These are phyloP conservation scores for Corythoichthys haematopterus DNA, from an alignment of 2,113 vertebrate genomes.

Conservation along the genomic window DNA sequence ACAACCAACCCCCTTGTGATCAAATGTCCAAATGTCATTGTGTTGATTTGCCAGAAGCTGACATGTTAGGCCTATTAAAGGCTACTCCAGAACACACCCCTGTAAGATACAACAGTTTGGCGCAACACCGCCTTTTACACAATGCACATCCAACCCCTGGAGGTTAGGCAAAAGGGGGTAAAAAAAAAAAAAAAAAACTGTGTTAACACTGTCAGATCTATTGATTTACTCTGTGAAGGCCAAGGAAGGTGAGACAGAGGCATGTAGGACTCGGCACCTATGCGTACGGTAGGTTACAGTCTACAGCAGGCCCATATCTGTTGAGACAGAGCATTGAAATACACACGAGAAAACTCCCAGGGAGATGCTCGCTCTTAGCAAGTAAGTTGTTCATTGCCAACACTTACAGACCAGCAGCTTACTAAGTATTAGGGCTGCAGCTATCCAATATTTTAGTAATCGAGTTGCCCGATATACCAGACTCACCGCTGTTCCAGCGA, in stretches of 20 bases:
- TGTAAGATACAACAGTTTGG: constrained; percentile 1
- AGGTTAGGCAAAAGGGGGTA: background rate
- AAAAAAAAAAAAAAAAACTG: constrained; percentile 2
- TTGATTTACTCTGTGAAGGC: constrained; percentile 56
- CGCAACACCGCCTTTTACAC: constrained; percentile 5
- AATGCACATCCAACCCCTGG: constrained; percentile 8
- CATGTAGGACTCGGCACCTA: constrained; percentile 27
- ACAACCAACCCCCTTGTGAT: background rate
- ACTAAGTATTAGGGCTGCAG: no score
- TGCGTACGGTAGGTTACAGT: constrained; percentile 48
- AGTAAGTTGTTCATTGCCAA: background rate
- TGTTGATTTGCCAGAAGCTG: constrained; percentile 2
- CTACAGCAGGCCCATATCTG: constrained; percentile 21
- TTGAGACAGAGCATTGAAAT: constrained; percentile 12
- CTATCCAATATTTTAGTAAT: no score
- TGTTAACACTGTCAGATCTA: constrained; percentile 35
- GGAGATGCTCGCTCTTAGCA: background rate
- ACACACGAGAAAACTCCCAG: background rate
- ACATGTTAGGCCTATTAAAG: constrained; percentile 1
- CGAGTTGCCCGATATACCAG: no score
- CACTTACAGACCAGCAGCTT: no score
- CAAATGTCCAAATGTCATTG: background rate
- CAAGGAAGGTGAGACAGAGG: constrained; percentile 27
- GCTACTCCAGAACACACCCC: background rate
- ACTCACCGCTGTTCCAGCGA: no score